Evolutionary conservation across 1,140 invertebrate species (phyloP), one percentile per base, ranked within the genome.

Genomic region (Lutraria rhynchaena): DNA sequence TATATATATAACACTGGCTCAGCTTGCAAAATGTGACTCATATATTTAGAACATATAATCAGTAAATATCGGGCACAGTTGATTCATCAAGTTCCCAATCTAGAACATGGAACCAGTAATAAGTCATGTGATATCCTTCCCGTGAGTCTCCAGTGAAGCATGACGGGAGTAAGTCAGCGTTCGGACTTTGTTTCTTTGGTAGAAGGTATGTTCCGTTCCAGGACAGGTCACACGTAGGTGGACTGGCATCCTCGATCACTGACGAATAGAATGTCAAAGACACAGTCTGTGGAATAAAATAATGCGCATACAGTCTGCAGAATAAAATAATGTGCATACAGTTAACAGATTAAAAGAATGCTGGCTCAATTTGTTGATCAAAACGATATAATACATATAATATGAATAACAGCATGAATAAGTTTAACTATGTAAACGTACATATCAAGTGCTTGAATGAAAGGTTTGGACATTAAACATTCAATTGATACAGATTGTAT

Each of bases 81-180:
- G 24, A 35, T 75, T 63, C 69, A 27, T 55, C 58, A 67, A 86
- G 83, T 3, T 49, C 22, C 88, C 88, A 89, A n/a, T 88, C 86
- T 7, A 89, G 33, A 24, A 88, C 33, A 70, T 88, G 73, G 61
- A 89, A 88, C 88, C 87, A 89, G 74, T 89, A 88, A 27, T 83
- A 87, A 3, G 88, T 89, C 88, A 89, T 86, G 67, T 89, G 88
- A 58, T 88, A 89, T 3, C 88, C 88, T 69, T 89, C 88, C 7
- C 88, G 67, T 1, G 88, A 89, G 15, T 88, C 88, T 63, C 27
- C 57, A 13, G 71, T 76, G 29, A 83, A 84, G 61, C 87, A 89
- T 17, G 85, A 78, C 11, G 88, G 88, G 13, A 89, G 82, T 15
- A 86, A 82, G 22, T 83, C 70, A 44, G 55, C 51, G 15, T 73